Evolutionary conservation across 2,113 vertebrate species (phyloP), one percentile per base, ranked within the genome.

Genomic region (Trogon surrucura): DNA sequence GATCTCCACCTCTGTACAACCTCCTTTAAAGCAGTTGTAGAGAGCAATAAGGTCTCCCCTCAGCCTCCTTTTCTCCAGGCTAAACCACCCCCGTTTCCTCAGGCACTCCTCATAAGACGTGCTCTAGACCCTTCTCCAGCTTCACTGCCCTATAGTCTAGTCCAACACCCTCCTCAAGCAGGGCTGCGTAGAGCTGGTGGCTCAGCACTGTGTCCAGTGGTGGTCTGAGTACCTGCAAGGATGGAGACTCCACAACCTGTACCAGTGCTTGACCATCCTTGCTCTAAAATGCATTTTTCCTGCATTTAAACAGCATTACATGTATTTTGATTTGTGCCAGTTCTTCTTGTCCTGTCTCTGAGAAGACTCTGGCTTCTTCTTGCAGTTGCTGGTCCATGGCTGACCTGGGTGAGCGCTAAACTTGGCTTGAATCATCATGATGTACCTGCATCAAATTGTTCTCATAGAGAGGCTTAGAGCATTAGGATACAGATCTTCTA

Each of bases 211-310:
- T 5, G 1, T 44, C 25, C 34, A 34, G 32, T 47, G 79, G 51
- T 29, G 17, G 41, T 83, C 57, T n/a, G 25, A 73, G 0, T 53
- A 7, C 50, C 26, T 64, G 3, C 4, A 29, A 47, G 47, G 30
- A 15, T 48, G n/a, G 45, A 66, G 47, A 19, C n/a, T 70, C 29
- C 13, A 48, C 38, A 61, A 16, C 16, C 10, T 75, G 6, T 51
- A 69, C 22, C 27, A 47, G 19, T 45, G 16, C 32, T 88, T 71
- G 58, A 30, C 25, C 12, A 20, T 66, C 23, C 25, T 32, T 38
- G 12, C 5, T 47, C 36, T 26, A 58, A 53, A 58, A 11, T 3
- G 0, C 0, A 0, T 15, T 54, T 62, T 75, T 62, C 17, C 62
- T 50, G n/a, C 34, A 34, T 75, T 80, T 75, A 75, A 86, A 61